Evolutionary conservation across 2,797 vertebrate species (phyloP).

Genomic region (Oryzias sinensis): DNA sequence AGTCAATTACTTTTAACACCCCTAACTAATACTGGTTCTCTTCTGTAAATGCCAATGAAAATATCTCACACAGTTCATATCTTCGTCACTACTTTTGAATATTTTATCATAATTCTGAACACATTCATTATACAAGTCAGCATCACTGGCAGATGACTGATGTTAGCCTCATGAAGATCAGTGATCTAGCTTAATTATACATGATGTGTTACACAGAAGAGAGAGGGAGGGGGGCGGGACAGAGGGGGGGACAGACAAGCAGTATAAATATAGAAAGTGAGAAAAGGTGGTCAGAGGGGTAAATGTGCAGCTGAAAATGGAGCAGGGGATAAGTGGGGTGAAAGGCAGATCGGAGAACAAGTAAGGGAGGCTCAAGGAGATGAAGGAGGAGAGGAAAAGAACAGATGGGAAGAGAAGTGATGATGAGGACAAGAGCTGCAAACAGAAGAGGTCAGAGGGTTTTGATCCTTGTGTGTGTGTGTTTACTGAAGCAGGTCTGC

Average conservation of each 20-base stretch:
- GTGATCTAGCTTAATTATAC: slow-evolving; percentile 77
- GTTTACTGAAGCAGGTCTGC: slow-evolving; percentile 48
- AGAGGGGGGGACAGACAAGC: slow-evolving; percentile 27
- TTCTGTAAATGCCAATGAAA: too few species aligned
- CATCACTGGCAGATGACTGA: slow-evolving; percentile 67
- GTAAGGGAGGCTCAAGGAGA: not conserved
- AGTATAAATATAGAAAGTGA: slow-evolving; percentile 42
- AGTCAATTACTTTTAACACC: too few species aligned
- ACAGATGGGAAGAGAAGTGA: slow-evolving; percentile 13
- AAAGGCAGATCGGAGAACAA: not conserved
- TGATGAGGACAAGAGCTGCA: slow-evolving; percentile 17
- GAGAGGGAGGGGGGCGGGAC: not conserved
- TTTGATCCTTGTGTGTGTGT: slow-evolving; percentile 47
- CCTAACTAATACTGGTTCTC: too few species aligned
- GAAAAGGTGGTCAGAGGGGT: slow-evolving; percentile 31
- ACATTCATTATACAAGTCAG: slow-evolving; percentile 8
- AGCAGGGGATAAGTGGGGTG: slow-evolving; percentile 23
- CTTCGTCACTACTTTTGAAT: slow-evolving; percentile 43
- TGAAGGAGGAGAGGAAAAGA: not conserved
- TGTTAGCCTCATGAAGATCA: slow-evolving; percentile 67
- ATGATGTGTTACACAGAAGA: slow-evolving; percentile 70
- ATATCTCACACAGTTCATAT: slow-evolving; percentile 24
- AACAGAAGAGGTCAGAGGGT: slow-evolving; percentile 47
- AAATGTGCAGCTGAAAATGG: slow-evolving; percentile 34
- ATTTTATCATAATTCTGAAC: slow-evolving; percentile 36